Evolutionary conservation across 2,113 vertebrate genomes (phyloP), one percentile per base, ranked within the genome.

Genomic region (Heterochromis multidens): DNA sequence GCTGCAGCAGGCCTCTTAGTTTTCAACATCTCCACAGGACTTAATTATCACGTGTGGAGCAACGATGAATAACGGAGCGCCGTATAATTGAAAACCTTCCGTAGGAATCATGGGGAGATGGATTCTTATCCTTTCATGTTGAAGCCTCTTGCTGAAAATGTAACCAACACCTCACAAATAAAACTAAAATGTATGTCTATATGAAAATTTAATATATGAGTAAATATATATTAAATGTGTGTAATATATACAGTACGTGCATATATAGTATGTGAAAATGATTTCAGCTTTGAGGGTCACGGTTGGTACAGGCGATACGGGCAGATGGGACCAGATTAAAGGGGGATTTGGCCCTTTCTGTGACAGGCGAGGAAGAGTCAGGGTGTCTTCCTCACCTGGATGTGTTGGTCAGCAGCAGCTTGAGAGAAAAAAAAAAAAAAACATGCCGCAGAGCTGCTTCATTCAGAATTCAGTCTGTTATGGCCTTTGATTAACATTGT

Each of bases 131-230:
- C 37, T 87, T 92, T 86, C 72, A 77, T 87, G 85, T 87, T 25
- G 79, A 89, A 91, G 91, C 91, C 91, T 93, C 88, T 93, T 70
- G 80, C 91, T 88, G 88, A 92, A 93, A 93, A 93, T 94, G 88
- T 94, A 93, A 95, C 92, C 88, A 91, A 93, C 91, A 92, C 91
- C 93, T 94, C 92, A 93, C 91, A 86, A 91, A 87, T 82, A 87
- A 91, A 93, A 91, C 90, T 80, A 93, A 93, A 91, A 89, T 91
- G 83, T 94, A 91, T 94, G 91, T 96, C 93, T 95, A 93, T 95
- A 94, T 93, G 87, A 93, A 93, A 95, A 94, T 95, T 95, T 96
- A 96, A 96, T 96, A 96, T 96, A 96, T 96, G 88, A 93, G 91
- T 94, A 93, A 94, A 94, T 94, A 85, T 95, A 95, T 95, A 95